Evolutionary conservation across 2,797 vertebrate species (phyloP).

Genomic region (Catostomus latipinnis): DNA sequence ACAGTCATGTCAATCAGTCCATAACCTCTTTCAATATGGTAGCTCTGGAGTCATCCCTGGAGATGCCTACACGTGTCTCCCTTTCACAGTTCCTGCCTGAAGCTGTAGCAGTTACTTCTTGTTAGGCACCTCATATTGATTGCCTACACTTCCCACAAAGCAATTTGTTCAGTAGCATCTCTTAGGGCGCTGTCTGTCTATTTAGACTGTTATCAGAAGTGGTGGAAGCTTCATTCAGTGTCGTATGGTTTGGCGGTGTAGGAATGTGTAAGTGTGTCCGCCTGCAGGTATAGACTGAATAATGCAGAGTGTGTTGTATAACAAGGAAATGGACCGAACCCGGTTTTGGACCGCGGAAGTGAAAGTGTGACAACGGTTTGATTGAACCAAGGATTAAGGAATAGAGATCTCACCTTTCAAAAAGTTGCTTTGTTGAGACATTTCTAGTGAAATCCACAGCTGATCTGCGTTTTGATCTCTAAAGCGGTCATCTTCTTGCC

Average conservation of each 20-base stretch:
- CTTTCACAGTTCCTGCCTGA: slow-evolving; percentile 8
- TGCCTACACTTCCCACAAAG: slow-evolving; percentile 46
- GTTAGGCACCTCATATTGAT: slow-evolving; percentile 54
- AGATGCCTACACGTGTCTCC: slow-evolving; percentile 39
- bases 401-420: not conserved
- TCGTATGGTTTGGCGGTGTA: slow-evolving; percentile 24
- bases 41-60: slow-evolving; percentile 1
- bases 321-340: not conserved
- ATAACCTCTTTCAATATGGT: not conserved
- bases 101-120: slow-evolving; percentile 37
- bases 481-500: not conserved
- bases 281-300: not conserved
- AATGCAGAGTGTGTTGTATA: not conserved
- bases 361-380: no score
- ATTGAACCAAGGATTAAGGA: not conserved
- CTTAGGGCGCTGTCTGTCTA: slow-evolving; percentile 36
- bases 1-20: slow-evolving; percentile 12
- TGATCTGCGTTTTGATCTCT: not conserved
- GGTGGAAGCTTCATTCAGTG: slow-evolving; percentile 20
- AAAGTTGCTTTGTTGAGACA: not conserved
- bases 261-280: not conserved
- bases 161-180: slow-evolving; percentile 40
- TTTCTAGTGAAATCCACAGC: not conserved
- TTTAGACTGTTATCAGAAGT: slow-evolving; percentile 32
- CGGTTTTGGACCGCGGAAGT: no score